Evolutionary conservation across 2,888 invertebrate genomes (phyloP).

Genomic region (Aspidapion aeneum): DNA sequence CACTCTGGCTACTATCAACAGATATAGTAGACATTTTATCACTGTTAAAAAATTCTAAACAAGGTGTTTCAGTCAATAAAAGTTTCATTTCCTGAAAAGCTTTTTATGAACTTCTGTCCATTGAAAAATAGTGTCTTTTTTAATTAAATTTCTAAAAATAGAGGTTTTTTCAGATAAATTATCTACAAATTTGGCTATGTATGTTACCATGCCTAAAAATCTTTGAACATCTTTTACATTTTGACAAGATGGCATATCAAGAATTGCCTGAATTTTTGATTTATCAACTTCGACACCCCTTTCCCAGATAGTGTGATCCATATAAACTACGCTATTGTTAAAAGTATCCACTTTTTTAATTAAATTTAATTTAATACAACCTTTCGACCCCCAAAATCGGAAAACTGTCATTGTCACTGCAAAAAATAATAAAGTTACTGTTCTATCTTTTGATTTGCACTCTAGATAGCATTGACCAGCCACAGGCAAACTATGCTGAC

Average conservation of each 20-base stretch:
- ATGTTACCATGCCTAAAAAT: slow-evolving; percentile 31
- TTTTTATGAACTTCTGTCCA: slow-evolving; percentile 30
- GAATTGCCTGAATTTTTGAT: slow-evolving; percentile 5
- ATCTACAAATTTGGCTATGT: slow-evolving; percentile 29
- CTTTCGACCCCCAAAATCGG: slow-evolving; percentile 14
- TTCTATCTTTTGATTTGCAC: slow-evolving; percentile 10
- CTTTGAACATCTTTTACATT: slow-evolving; percentile 18
- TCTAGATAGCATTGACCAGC: slow-evolving; percentile 1
- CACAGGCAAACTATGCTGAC: too few relatives aligned
- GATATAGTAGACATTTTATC: slow-evolving; percentile 23
- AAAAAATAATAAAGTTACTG: slow-evolving; percentile 11
- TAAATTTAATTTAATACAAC: slow-evolving; percentile 15
- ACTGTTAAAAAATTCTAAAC: slow-evolving; percentile 25
- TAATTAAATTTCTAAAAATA: slow-evolving; percentile 28
- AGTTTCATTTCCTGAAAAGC: slow-evolving; percentile 35
- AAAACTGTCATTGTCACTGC: slow-evolving; percentile 15
- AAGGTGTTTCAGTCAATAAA: slow-evolving; percentile 25
- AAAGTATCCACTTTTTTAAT: slow-evolving; percentile 12
- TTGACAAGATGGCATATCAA: slow-evolving; percentile 6
- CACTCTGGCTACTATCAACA: slow-evolving; percentile 31
- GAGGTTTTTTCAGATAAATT: slow-evolving; percentile 28
- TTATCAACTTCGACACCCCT: background rate
- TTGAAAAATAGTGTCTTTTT: slow-evolving; percentile 21
- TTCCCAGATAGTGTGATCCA: background rate
- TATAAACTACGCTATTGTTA: background rate